These are phyloP conservation scores for Syrrhaptes paradoxus DNA, from an alignment of 2,113 vertebrate species.

Conservation along the genomic window DNA sequence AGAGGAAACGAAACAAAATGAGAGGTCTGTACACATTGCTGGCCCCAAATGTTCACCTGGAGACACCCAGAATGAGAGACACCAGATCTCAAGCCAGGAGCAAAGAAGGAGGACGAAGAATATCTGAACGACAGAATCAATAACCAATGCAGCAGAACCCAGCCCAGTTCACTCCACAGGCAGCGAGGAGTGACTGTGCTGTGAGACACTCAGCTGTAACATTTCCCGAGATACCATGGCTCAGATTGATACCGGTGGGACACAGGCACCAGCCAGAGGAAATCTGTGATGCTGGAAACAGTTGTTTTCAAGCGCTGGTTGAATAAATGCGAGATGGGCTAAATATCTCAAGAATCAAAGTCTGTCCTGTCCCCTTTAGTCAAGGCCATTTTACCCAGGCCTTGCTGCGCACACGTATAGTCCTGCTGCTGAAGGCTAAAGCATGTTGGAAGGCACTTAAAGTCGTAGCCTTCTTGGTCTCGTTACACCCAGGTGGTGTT, in stretches of 20 bases:
- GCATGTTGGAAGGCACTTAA: conserved; percentile 39
- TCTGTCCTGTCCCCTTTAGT: background rate
- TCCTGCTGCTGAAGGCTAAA: background rate
- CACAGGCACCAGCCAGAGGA: background rate
- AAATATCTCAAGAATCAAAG: background rate
- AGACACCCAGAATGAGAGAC: background rate
- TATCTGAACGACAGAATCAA: background rate
- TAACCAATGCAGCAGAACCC: background rate
- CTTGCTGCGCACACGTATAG: background rate
- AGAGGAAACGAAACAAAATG: background rate
- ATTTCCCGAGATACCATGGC: background rate
- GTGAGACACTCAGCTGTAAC: background rate
- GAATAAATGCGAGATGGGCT: background rate
- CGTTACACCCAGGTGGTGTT: background rate
- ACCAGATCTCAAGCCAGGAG: background rate
- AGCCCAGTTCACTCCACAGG: background rate
- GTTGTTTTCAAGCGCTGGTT: background rate
- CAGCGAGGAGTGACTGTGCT: background rate
- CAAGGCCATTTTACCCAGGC: background rate
- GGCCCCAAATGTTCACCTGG: background rate
- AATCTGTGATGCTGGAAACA: background rate
- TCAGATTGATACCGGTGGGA: background rate
- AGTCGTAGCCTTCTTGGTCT: background rate
- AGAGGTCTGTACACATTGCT: background rate
- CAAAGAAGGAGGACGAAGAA: background rate